Evolutionary conservation across 2,797 vertebrate genomes (phyloP).

Genomic region (Prionace glauca): DNA sequence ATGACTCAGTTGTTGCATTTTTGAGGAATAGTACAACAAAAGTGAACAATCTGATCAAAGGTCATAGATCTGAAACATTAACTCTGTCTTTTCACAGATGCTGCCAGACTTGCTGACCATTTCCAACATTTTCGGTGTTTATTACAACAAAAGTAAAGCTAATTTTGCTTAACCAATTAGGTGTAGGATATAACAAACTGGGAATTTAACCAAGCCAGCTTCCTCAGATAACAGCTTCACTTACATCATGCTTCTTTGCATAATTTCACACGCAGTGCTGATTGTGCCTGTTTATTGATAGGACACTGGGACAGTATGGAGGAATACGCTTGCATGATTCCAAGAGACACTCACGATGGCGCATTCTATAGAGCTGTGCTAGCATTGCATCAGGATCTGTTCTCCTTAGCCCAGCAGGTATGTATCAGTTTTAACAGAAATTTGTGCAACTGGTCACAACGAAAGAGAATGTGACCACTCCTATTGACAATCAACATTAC

Average conservation of each 20-base stretch:
- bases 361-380: conserved; percentile 95
- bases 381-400: conserved; percentile 93
- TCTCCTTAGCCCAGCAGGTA: conserved; percentile 95
- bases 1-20: not conserved
- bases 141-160: not conserved
- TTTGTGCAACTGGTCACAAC: not conserved
- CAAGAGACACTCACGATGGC: conserved; percentile 90
- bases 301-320: conserved; percentile 99
- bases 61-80: not conserved
- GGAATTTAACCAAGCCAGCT: not conserved
- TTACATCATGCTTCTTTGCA: not conserved
- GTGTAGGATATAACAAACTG: not conserved
- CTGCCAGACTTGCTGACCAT: not conserved
- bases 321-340: conserved; percentile 96
- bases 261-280: not conserved
- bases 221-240: not conserved
- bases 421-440: conserved; percentile 35
- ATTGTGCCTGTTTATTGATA: conserved; percentile 47
- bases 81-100: not conserved
- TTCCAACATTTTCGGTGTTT: not conserved
- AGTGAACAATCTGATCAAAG: not conserved
- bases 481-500: not conserved
- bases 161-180: not conserved
- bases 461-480: not conserved
- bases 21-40: not conserved